phyloP scores from a whole-genome alignment of 1,140 invertebrate genomes.

The Pollicipes pollicipes region DNA sequence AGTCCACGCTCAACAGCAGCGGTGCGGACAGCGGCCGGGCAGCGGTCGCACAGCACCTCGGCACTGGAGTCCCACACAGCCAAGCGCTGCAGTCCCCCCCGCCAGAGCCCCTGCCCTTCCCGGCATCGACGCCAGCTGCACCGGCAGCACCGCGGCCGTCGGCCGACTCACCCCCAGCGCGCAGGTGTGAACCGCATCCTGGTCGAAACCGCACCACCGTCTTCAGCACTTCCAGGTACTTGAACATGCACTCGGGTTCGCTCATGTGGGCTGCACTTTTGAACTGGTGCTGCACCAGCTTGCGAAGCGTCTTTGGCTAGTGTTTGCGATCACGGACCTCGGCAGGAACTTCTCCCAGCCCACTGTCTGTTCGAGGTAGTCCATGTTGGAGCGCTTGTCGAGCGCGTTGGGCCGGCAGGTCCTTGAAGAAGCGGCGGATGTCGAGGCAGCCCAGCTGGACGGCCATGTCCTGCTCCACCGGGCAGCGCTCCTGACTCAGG shows the following conservation, averaged over 20 bases:
- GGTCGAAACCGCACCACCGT: slow-evolving; percentile 70
- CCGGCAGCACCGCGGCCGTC: too few relatives aligned
- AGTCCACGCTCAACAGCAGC: too few relatives aligned
- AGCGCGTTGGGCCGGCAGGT: slow-evolving; percentile 69
- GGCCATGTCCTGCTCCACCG: slow-evolving; percentile 41
- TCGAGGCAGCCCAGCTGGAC: slow-evolving; percentile 87
- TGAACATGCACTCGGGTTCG: slow-evolving; percentile 56
- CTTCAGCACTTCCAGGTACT: slow-evolving; percentile 73
- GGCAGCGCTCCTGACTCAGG: slow-evolving; percentile 29
- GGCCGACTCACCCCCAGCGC: slow-evolving; percentile 58
- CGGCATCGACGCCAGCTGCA: too few relatives aligned
- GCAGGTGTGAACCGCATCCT: slow-evolving; percentile 78
- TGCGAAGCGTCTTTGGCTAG: slow-evolving; percentile 73
- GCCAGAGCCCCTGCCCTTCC: too few relatives aligned
- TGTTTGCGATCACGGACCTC: slow-evolving; percentile 57
- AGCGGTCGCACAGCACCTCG: too few relatives aligned
- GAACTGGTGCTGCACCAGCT: slow-evolving; percentile 79
- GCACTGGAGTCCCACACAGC: too few relatives aligned
- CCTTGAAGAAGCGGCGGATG: slow-evolving; percentile 65
- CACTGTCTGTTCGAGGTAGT: slow-evolving; percentile 88
- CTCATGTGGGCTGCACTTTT: slow-evolving; percentile 55
- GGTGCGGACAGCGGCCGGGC: too few relatives aligned
- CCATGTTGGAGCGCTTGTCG: slow-evolving; percentile 93
- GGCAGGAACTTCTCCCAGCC: slow-evolving; percentile 89
- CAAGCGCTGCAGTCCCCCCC: too few relatives aligned